Percentiles rank a stretch among this genome's conserved stretches.
Evolutionary conservation across 2,888 invertebrate genomes (phyloP).

Genomic region (Polyommatus icarus): DNA sequence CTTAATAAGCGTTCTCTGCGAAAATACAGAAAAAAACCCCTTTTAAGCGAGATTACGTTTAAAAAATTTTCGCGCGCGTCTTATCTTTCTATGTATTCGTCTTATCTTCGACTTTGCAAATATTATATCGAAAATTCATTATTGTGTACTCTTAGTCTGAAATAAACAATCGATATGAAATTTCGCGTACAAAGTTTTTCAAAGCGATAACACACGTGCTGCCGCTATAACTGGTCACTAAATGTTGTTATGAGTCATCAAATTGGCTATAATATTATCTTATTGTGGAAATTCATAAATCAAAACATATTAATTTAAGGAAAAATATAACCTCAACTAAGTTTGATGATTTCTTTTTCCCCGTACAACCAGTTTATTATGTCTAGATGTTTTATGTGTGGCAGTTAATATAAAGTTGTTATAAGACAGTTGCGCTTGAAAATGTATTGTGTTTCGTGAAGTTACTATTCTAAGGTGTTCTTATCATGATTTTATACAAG

Average conservation of each 20-base stretch:
- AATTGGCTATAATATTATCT: background rate
- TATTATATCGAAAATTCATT: background rate
- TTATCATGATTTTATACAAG: background rate
- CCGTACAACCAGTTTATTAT: background rate
- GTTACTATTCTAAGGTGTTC: background rate
- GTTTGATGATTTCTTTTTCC: background rate
- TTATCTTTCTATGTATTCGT: background rate
- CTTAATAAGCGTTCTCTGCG: no score
- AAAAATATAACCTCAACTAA: background rate
- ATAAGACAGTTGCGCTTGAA: constrained; percentile 3
- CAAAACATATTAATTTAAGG: background rate
- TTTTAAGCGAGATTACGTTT: no score
- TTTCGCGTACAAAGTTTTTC: background rate
- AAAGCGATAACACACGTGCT: background rate
- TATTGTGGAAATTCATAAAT: no score
- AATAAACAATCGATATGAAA: background rate
- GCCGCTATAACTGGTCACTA: background rate
- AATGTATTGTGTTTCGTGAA: background rate
- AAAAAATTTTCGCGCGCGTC: no score
- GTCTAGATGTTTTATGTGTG: constrained; percentile 7
- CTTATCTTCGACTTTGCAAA: background rate
- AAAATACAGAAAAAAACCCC: no score
- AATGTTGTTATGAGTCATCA: background rate
- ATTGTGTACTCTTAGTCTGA: background rate
- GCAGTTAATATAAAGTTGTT: constrained; percentile 16